Conservation (phyloP, 2,888 invertebrate genomes). For the Andrena praecox region DNA sequence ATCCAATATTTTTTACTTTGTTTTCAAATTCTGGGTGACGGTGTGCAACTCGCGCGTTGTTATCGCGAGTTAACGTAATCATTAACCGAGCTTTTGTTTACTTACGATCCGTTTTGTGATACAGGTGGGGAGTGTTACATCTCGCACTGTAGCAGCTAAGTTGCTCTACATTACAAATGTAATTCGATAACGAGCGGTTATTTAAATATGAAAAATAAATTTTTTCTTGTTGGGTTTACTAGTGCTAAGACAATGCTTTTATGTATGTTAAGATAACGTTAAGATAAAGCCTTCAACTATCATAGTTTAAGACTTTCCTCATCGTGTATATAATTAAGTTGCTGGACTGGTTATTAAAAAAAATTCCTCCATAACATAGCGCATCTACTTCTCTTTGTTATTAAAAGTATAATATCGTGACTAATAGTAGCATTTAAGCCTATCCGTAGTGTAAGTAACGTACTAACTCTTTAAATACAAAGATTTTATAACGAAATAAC, state of each 20-base stretch:
- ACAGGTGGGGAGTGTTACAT: neutral
- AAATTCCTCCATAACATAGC: conserved; percentile 58
- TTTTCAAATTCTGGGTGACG: conserved; percentile 26
- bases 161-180: conserved; percentile 1
- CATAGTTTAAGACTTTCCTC: conserved; percentile 33
- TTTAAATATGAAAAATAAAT: conserved; percentile 9
- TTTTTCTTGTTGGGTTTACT: conserved; percentile 29
- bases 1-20: neutral
- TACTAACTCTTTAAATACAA: conserved; percentile 63
- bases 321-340: conserved; percentile 53
- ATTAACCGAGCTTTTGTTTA: conserved; percentile 5
- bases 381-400: conserved; percentile 68
- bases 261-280: conserved; percentile 12
- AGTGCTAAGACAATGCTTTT: conserved; percentile 24
- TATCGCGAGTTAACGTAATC: neutral
- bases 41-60: neutral
- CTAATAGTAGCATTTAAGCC: conserved; percentile 51
- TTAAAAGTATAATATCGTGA: conserved; percentile 53
- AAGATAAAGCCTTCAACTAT: conserved; percentile 27
- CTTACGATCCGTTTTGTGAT: neutral
- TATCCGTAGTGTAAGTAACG: conserved; percentile 50
- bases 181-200: conserved; percentile 1
- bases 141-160: neutral
- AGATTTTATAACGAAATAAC: conserved; percentile 78
- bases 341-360: conserved; percentile 54